phyloP scores from a whole-genome alignment of 2,113 vertebrate genomes.

The Cervus canadensis region DNA sequence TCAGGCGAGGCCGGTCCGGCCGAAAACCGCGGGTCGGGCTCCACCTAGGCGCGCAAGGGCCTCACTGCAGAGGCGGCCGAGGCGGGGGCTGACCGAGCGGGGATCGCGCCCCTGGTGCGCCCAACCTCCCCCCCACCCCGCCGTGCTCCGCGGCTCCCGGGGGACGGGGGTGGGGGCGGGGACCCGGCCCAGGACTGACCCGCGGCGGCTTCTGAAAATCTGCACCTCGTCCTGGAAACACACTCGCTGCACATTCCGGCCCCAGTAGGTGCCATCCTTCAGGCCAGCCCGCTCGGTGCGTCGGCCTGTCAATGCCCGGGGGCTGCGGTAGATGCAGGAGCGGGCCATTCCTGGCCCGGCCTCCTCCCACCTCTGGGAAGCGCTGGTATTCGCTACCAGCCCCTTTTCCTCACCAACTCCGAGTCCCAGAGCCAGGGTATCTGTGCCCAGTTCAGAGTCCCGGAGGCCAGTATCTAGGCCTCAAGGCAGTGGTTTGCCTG shows the following conservation, averaged over 20 bases:
- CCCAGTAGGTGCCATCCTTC: background rate
- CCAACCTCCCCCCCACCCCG: background rate
- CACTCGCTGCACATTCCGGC: background rate
- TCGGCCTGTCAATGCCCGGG: background rate
- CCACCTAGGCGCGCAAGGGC: slow-evolving; percentile 67
- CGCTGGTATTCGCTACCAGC: fast-evolving
- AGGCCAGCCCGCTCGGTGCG: background rate
- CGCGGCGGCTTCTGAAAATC: background rate
- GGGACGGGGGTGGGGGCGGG: background rate
- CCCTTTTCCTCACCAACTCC: fast-evolving
- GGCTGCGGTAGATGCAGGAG: background rate
- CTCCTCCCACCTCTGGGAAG: background rate
- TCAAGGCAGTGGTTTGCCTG: background rate
- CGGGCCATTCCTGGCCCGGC: background rate
- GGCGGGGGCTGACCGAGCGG: background rate
- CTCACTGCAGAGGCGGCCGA: slow-evolving; percentile 60
- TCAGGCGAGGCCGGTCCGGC: slow-evolving; percentile 66
- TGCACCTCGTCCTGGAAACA: background rate
- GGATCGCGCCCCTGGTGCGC: background rate
- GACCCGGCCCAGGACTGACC: no score
- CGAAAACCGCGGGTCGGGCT: slow-evolving; percentile 67
- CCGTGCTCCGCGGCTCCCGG: background rate
- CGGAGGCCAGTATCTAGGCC: background rate
- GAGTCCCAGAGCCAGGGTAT: background rate
- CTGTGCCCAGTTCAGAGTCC: background rate